These are phyloP conservation scores for Cyclargus thomasi DNA, from an alignment of 1,140 invertebrate species.

Conservation along the genomic window DNA sequence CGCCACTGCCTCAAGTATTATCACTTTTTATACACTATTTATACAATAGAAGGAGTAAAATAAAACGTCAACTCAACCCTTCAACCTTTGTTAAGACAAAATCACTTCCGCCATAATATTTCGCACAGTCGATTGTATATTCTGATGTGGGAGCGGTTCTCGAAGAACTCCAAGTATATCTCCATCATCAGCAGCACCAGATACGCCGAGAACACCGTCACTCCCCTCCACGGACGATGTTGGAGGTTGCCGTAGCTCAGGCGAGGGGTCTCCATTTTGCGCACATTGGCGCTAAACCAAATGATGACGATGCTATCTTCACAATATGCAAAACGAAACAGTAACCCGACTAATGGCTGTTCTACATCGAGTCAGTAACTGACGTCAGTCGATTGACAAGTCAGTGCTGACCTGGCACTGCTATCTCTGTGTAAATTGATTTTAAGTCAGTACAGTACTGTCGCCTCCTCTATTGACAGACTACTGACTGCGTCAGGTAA, in stretches of 20 bases:
- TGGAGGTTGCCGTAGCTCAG: conserved; percentile 48
- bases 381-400: too few relatives aligned
- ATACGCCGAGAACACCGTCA: conserved; percentile 59
- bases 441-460: too few relatives aligned
- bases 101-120: background rate
- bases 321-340: too few relatives aligned
- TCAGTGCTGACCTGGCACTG: too few relatives aligned
- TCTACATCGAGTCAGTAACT: too few relatives aligned
- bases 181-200: conserved; percentile 53
- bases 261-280: conserved; percentile 39
- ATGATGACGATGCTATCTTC: background rate
- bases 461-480: too few relatives aligned
- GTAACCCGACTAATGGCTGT: too few relatives aligned
- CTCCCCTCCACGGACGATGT: conserved; percentile 48
- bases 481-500: too few relatives aligned
- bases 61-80: background rate
- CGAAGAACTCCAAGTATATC: conserved; percentile 58
- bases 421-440: too few relatives aligned
- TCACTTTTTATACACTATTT: too few relatives aligned
- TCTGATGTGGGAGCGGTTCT: conserved; percentile 51
- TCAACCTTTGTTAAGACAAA: background rate
- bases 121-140: conserved; percentile 42
- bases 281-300: background rate
- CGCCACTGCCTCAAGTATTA: too few relatives aligned
- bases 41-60: background rate